Base-by-base conservation (phyloP, 2,888 invertebrate species). In the Sminthurides aquaticus region DNA sequence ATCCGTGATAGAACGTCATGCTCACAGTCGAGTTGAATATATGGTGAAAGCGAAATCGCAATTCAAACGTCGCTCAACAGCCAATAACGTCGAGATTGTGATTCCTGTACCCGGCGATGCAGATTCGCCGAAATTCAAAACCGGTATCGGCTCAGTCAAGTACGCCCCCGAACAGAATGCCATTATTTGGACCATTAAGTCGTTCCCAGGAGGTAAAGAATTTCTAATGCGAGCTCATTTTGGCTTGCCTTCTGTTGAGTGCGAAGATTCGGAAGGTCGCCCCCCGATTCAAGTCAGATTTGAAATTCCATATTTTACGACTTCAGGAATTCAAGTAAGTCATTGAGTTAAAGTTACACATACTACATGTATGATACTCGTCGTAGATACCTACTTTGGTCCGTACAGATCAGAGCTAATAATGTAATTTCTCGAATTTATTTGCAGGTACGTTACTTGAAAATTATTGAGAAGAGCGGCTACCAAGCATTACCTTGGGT, bases 41-140 rank as follows among this genome's bases (percentile, higher is more conserved):
- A 98, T 98, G 96, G 94, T 98, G 64, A 98, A 98, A 81, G 98
- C 98, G 0, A 94, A 97, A 79, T 95, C 95, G 29, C 98, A 98
- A 79, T 99, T 98, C 79, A 98, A 98, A 78, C 84, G 97, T 43
- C 85, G 97, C 57, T 97, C 97, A 0, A 98, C 97, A 0, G 98
- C 98, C 0, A 99, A 99, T 78, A 97, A 98, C 81, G 98, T 98
- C 54, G 98, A 98, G 80, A 96, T 98, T 71, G 89, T 94, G 28
- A 93, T 96, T 76, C 94, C 95, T 0, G 95, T 95, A 56, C 95
- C 95, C 27, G 89, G 89, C 62, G 98, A 99, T 83, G 98, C 97
- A 0, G 97, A 98, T 79, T 94, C 97, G 1, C 98, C 98, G 0
- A 97, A 97, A 80, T 98, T 98, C 79, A 97, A 96, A 78, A 95